Conservation (phyloP, 2,888 invertebrate genomes). For the Eupithecia abbreviata region DNA sequence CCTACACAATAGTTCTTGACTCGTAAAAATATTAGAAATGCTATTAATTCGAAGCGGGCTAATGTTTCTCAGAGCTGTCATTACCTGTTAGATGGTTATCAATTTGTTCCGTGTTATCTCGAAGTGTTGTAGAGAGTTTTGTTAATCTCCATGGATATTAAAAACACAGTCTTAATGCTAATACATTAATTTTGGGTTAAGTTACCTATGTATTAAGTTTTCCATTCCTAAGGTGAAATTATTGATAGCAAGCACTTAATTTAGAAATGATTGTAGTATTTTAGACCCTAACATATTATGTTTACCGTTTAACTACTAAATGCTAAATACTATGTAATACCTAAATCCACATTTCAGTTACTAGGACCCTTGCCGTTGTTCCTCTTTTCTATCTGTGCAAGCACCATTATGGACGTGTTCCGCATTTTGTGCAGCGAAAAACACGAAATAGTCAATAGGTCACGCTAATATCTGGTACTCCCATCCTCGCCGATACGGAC, state of each 20-base stretch:
- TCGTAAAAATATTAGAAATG: slow-evolving; percentile 22
- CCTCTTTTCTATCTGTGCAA: slow-evolving; percentile 58
- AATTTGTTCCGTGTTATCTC: slow-evolving; percentile 31
- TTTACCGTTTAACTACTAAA: too few relatives aligned
- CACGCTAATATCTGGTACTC: slow-evolving; percentile 99
- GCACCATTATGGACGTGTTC: slow-evolving; percentile 73
- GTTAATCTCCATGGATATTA: background rate
- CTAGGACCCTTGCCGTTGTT: too few relatives aligned
- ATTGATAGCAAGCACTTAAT: too few relatives aligned
- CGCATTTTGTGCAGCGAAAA: slow-evolving; percentile 55
- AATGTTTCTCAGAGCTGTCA: slow-evolving; percentile 27
- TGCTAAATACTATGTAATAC: background rate
- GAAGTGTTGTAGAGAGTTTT: slow-evolving; percentile 19
- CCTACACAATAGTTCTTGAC: slow-evolving; percentile 11
- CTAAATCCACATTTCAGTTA: background rate
- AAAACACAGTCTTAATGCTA: slow-evolving; percentile 1
- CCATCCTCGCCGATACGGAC: slow-evolving; percentile 98
- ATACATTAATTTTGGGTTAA: background rate
- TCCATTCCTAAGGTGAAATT: too few relatives aligned
- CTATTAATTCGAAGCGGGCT: slow-evolving; percentile 20
- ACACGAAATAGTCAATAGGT: slow-evolving; percentile 88
- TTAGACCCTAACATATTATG: too few relatives aligned
- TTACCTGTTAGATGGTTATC: slow-evolving; percentile 27
- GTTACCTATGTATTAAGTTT: too few relatives aligned
- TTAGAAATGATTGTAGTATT: too few relatives aligned